These are phyloP conservation scores for Latheticus oryzae DNA, from an alignment of 2,888 invertebrate species.

Conservation along the genomic window DNA sequence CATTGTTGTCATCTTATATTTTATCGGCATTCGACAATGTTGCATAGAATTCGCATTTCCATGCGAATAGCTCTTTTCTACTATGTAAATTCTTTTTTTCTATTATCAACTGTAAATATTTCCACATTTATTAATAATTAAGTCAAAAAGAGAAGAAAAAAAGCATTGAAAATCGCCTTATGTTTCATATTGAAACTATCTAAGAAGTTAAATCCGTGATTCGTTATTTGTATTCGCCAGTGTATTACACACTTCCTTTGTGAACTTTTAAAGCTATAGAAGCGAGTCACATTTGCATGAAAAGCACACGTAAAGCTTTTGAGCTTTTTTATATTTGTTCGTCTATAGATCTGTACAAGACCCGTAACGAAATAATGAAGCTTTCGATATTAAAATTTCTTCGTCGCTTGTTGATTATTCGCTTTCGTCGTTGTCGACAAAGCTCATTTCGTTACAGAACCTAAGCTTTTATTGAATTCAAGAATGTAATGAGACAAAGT, in stretches of 20 bases:
- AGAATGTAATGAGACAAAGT: constrained; percentile 34
- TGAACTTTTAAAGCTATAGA: constrained; percentile 56
- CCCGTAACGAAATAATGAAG: constrained; percentile 49
- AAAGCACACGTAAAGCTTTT: constrained; percentile 56
- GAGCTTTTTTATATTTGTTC: constrained; percentile 64
- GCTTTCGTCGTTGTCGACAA: constrained; percentile 24
- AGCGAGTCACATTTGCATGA: constrained; percentile 57
- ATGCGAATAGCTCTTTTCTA: constrained; percentile 65
- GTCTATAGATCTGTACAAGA: constrained; percentile 69
- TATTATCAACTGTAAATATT: constrained; percentile 64
- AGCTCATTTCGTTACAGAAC: constrained; percentile 24
- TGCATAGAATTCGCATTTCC: constrained; percentile 64
- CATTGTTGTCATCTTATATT: constrained; percentile 67
- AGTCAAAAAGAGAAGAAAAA: constrained; percentile 1
- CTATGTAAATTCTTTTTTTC: constrained; percentile 64
- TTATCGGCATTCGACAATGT: constrained; percentile 65
- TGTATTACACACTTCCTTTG: constrained; percentile 56
- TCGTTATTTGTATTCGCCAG: constrained; percentile 54
- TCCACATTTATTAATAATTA: constrained; percentile 56
- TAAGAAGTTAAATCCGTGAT: constrained; percentile 47
- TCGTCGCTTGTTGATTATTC: constrained; percentile 22
- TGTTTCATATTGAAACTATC: constrained; percentile 16
- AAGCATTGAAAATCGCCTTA: too few species aligned
- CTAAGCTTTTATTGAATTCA: constrained; percentile 14
- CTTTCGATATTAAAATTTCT: constrained; percentile 49